Percentiles rank a stretch among this genome's conserved stretches.
These are phyloP conservation scores for Cygnus olor DNA, from an alignment of 2,797 vertebrate species.

Conservation along the genomic window DNA sequence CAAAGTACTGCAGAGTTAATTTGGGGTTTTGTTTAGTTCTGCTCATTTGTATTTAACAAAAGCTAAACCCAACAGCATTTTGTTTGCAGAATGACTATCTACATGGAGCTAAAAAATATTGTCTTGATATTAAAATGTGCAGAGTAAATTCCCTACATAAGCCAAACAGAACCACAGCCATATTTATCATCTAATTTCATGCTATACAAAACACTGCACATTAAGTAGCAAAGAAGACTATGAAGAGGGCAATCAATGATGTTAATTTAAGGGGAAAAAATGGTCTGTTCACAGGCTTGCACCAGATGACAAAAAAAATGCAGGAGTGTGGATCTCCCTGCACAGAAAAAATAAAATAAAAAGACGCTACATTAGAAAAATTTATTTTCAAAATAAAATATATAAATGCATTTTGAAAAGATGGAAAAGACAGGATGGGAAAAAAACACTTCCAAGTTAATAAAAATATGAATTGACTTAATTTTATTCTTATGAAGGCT, in stretches of 20 bases:
- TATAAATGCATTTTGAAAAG: not conserved
- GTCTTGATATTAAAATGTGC: not conserved
- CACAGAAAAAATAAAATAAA: not conserved
- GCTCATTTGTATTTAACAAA: not conserved
- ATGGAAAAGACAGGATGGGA: not conserved
- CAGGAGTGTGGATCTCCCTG: not conserved
- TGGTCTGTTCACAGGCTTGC: not conserved
- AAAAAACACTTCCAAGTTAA: not conserved
- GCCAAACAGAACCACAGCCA: not conserved
- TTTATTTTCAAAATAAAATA: not conserved
- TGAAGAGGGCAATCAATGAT: not conserved
- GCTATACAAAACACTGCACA: not conserved
- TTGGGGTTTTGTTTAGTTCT: not conserved
- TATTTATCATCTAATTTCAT: not conserved
- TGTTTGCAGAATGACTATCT: not conserved
- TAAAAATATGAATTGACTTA: not conserved
- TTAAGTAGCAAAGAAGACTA: not conserved
- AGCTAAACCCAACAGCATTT: not conserved
- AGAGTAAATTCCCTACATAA: not conserved
- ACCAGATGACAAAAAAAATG: not conserved
- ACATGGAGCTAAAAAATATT: not conserved
- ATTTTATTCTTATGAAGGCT: not conserved
- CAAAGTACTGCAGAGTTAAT: not conserved
- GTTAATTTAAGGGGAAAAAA: not conserved
- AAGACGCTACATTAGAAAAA: not conserved